Percentiles rank a stretch among this genome's conserved stretches.
phyloP scores from a whole-genome alignment of 2,113 vertebrate genomes.

The Leptodactylus fuscus region DNA sequence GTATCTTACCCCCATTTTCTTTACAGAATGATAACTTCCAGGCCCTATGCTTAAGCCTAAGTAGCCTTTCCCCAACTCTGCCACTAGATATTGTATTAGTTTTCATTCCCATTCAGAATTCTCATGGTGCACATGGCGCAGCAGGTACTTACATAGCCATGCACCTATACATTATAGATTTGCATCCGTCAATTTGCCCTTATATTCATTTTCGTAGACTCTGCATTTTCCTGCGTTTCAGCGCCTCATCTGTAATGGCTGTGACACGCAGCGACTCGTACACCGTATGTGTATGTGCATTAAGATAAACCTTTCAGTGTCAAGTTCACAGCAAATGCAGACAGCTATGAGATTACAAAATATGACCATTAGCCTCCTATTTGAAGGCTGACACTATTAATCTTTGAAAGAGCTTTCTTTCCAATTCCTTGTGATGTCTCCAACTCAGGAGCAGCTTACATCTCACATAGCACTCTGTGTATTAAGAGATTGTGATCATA shows the following conservation, averaged over 20 bases:
- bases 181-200: not conserved
- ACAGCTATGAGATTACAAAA: constrained; percentile 42
- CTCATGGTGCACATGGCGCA: not conserved
- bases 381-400: constrained; percentile 52
- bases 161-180: not conserved
- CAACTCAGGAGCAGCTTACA: constrained; percentile 19
- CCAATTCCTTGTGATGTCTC: constrained; percentile 44
- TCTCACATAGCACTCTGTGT: constrained; percentile 26
- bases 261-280: not conserved
- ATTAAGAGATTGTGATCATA: constrained; percentile 36
- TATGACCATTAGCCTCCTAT: constrained; percentile 50
- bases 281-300: constrained; percentile 17
- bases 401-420: constrained; percentile 40
- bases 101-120: not conserved
- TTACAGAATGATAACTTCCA: too few relatives aligned
- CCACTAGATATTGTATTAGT: too few relatives aligned
- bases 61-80: too few relatives aligned
- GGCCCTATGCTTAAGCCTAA: too few relatives aligned
- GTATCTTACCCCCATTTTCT: too few relatives aligned
- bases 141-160: not conserved
- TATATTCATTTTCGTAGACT: not conserved
- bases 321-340: constrained; percentile 48
- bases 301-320: constrained; percentile 47
- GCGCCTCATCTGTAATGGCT: not conserved
- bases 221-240: not conserved